Percentiles rank a stretch among this genome's conserved stretches.
Evolutionary conservation across 1,140 invertebrate species (phyloP).

Genomic region (Cydia pomonella): DNA sequence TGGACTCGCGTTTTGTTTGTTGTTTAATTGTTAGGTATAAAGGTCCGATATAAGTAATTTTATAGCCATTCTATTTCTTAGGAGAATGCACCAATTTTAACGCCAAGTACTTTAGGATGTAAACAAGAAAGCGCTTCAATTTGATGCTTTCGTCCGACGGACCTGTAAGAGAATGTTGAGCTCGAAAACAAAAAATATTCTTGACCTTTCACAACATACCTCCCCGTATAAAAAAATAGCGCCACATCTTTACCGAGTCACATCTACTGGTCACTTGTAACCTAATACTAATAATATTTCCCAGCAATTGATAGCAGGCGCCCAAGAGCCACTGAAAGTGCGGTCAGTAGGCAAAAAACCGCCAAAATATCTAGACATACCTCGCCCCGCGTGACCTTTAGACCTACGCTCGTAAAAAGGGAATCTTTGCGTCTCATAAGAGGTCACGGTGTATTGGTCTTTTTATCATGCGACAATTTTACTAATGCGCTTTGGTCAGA

Average conservation of each 20-base stretch:
- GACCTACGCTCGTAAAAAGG: background rate
- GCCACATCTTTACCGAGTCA: background rate
- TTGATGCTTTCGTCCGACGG: no score
- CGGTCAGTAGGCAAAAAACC: constrained; percentile 60
- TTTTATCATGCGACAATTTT: constrained; percentile 39
- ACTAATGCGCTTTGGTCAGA: constrained; percentile 28
- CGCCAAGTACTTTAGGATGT: no score
- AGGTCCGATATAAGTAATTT: no score
- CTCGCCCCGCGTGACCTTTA: constrained; percentile 27
- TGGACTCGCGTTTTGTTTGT: no score
- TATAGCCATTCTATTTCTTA: no score
- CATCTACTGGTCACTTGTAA: constrained; percentile 43
- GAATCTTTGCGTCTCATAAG: constrained; percentile 36
- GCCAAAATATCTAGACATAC: constrained; percentile 52
- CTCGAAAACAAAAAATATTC: background rate
- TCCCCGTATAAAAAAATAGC: background rate
- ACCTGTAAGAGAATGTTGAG: no score
- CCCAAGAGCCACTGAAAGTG: constrained; percentile 61
- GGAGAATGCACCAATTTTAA: no score
- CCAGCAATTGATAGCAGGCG: constrained; percentile 73
- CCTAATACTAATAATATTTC: constrained; percentile 67
- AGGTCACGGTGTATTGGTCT: constrained; percentile 52
- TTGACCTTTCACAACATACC: background rate
- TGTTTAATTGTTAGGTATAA: no score
- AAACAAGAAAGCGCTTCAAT: no score